Conservation (phyloP, 2,888 invertebrate genomes). For the Cantharis rufa region DNA sequence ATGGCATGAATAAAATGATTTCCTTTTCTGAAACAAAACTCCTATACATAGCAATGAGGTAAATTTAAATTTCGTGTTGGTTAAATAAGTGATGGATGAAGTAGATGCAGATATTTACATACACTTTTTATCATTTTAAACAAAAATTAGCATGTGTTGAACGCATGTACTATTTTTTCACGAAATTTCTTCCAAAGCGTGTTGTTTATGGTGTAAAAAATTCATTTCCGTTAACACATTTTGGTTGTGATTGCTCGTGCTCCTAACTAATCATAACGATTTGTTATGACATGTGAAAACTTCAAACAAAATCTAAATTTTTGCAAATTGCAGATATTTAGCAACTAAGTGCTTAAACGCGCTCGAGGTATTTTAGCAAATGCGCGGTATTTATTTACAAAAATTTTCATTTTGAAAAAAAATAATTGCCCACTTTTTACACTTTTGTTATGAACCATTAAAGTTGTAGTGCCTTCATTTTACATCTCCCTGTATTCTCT, state of each 20-base stretch:
- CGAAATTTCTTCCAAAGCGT: conserved; percentile 8
- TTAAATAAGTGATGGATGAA: background rate
- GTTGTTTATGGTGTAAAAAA: conserved; percentile 32
- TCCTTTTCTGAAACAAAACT: background rate
- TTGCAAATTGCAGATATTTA: background rate
- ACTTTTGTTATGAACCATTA: no score
- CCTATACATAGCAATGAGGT: background rate
- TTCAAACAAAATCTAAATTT: background rate
- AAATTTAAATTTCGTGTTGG: background rate
- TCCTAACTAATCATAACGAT: background rate
- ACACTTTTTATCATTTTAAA: conserved; percentile 16
- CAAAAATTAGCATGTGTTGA: conserved; percentile 34
- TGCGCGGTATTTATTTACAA: no score
- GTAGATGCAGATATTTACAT: background rate
- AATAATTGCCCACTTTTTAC: no score
- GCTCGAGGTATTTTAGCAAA: background rate
- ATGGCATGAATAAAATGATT: background rate
- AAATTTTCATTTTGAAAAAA: no score
- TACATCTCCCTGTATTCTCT: no score
- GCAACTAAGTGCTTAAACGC: background rate
- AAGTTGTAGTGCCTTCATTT: no score
- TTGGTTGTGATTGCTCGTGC: background rate
- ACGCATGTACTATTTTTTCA: conserved; percentile 26
- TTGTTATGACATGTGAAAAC: background rate
- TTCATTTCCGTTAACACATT: conserved; percentile 33